Conservation (phyloP, 2,113 vertebrate species). For the Macquaria ambigua region DNA sequence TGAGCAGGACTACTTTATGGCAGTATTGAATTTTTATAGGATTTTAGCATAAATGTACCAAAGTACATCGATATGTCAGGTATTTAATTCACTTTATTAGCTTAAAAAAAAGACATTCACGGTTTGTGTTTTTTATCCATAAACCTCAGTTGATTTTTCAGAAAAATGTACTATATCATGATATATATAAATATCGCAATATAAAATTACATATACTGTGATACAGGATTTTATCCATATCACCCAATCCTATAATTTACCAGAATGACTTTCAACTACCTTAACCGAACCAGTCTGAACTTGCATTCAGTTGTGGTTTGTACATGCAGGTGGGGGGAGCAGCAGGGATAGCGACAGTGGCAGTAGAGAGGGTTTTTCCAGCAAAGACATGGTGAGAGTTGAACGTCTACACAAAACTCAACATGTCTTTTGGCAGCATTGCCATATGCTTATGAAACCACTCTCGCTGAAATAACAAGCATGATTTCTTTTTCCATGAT, state of each 20-base stretch:
- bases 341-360: slow-evolving; percentile 18
- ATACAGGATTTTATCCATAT: slow-evolving; percentile 8
- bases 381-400: slow-evolving; percentile 13
- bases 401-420: not conserved
- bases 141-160: not conserved
- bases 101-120: not conserved
- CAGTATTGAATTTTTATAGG: not conserved
- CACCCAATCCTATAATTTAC: not conserved
- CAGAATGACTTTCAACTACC: slow-evolving; percentile 43
- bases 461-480: not conserved
- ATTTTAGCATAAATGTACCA: not conserved
- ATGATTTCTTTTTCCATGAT: not conserved
- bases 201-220: not conserved
- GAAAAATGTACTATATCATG: not conserved
- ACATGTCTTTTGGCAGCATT: slow-evolving; percentile 7
- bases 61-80: not conserved
- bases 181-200: not conserved
- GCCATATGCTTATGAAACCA: not conserved
- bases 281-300: slow-evolving; percentile 40
- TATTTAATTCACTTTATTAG: not conserved
- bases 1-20: not conserved
- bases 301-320: slow-evolving; percentile 27
- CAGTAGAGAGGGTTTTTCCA: slow-evolving; percentile 34
- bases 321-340: slow-evolving; percentile 22
- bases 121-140: not conserved